Evolutionary conservation across 1,140 invertebrate genomes (phyloP), one percentile per base, ranked within the genome.

Genomic region (Ectropis grisescens): DNA sequence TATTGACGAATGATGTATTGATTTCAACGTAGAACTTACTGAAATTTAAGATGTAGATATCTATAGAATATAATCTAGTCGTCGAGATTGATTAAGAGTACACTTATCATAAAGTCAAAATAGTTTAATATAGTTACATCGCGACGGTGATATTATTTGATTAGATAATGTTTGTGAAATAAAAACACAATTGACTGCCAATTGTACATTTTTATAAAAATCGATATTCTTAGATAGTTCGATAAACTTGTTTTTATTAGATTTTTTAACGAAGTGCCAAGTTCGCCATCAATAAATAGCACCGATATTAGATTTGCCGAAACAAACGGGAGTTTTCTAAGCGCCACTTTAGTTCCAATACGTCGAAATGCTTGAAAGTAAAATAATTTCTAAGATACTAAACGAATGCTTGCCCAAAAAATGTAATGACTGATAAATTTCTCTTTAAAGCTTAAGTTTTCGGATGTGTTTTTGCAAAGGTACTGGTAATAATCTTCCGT

Each of bases 161-260:
- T 42, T 75, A 76, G 60, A 58, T 54, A 29, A 54, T 62, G 58
- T 62, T 68, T 54, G 47, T 64, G 51, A 61, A 58, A 19, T 19
- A 19, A 19, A 19, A 9, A 66, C 54, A 67, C 75, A 75, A 72
- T 75, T 76, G 75, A 80, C 75, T 80, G 75, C 75, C 75, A 80
- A 78, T 78, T 75, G 75, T 74, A 67, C 57, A 62, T 65, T 72
- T 78, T 78, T 75, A 72, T 74, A 76, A 70, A 56, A 67, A 48
- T 72, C 61, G 54, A 58, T 80, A 80, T 74, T 75, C 61, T 69
- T 76, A 80, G 71, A 70, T 76, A 75, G 71, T 69, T 76, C 58
- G 60, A 66, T 72, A 71, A 32, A 69, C 54, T 75, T 72, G 49
- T 75, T 78, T 75, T 60, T 61, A 60, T 75, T 64, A 43, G 57